Conservation (phyloP, 1,140 invertebrate genomes). For the Zophobas morio region DNA sequence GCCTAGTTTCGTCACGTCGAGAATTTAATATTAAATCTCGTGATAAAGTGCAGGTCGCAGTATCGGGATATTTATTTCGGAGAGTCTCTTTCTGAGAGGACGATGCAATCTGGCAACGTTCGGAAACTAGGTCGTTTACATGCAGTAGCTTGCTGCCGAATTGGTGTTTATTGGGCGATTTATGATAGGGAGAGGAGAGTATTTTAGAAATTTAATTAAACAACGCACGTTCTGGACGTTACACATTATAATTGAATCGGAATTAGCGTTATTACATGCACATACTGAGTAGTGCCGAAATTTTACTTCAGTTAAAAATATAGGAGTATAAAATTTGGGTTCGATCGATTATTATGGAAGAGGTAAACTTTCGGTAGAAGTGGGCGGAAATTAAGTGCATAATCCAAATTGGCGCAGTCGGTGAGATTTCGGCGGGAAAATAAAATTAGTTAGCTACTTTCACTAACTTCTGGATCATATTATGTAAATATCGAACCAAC, state of each 20-base stretch:
- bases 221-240: neutral
- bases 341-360: no score
- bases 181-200: neutral
- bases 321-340: no score
- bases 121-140: conserved; percentile 2
- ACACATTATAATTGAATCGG: neutral
- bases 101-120: neutral
- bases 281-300: no score
- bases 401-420: no score
- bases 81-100: neutral
- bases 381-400: no score
- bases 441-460: no score
- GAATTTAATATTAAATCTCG: conserved; percentile 14
- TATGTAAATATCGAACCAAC: no score
- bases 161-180: conserved; percentile 10
- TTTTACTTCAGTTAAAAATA: no score
- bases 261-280: no score
- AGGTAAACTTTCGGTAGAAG: no score
- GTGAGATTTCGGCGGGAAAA: no score
- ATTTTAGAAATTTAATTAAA: conserved; percentile 6
- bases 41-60: conserved; percentile 3
- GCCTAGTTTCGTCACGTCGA: neutral
- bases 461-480: no score
- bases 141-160: neutral
- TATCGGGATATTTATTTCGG: conserved; percentile 7